Base-by-base conservation (phyloP, 2,113 vertebrate genomes). In the Gobio gobio region DNA sequence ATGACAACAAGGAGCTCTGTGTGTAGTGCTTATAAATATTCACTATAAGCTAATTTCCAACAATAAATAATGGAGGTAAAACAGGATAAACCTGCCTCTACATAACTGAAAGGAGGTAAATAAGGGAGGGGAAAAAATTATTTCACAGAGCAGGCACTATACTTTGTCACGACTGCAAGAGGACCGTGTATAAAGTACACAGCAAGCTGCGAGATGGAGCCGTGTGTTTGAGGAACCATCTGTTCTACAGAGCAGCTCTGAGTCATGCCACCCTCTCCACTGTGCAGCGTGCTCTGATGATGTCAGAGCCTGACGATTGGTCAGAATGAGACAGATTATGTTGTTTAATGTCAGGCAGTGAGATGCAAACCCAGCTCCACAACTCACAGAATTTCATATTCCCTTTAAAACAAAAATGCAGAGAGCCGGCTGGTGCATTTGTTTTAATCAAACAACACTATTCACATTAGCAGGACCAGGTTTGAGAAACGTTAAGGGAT, bases 161-260 rank as follows among this genome's bases (percentile, higher is more conserved):
- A 56, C 22, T 77, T 77, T 61, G 77, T 78, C 77, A 78, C 56
- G 51, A 78, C 54, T 61, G 74, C 54, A 78, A 14, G 58, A 26
- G 33, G 59, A 9, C 20, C 18, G n/a, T 22, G 43, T 49, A 29
- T 45, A 49, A 49, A 80, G 78, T 49, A 80, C 78, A 80, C 59
- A 47, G 78, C 78, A 49, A 64, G 59, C 43, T 64, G 78, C 26
- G 59, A 80, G 59, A 80, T 45, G 78, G 36, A 26, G 24, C 58
- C 49, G 59, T 45, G 63, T 2, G 12, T 54, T 85, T 78, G 75
- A 70, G 64, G 49, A 79, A 73, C 84, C 84, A 85, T 85, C 84
- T 85, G 76, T 78, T 85, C 83, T 72, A 59, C 64, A 29, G 64
- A 79, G 26, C 51, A 45, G 83, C 75, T 78, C 75, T 70, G 83